These are phyloP conservation scores for Cyphomyrus discorhynchus DNA, from an alignment of 2,113 vertebrate species.

Conservation along the genomic window DNA sequence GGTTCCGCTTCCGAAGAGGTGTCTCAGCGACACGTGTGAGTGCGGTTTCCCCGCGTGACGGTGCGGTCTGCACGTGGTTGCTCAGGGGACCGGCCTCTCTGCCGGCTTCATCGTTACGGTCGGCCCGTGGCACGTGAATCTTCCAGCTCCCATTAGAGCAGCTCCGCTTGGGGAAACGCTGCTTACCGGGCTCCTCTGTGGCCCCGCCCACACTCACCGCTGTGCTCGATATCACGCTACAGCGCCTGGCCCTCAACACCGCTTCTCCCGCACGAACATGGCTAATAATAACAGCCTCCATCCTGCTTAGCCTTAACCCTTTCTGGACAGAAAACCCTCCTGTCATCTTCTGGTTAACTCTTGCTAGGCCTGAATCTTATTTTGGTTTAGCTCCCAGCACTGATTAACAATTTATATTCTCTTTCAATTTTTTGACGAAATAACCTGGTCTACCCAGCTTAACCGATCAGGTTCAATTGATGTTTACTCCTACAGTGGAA, in stretches of 20 bases:
- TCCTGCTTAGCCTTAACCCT: neutral
- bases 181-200: neutral
- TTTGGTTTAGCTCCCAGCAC: neutral
- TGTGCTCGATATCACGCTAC: neutral
- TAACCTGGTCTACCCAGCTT: neutral
- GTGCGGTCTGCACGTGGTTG: neutral
- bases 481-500: neutral
- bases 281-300: neutral
- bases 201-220: neutral
- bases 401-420: neutral
- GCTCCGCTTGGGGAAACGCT: neutral
- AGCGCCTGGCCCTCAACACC: constrained; percentile 6
- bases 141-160: neutral
- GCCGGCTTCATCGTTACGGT: neutral
- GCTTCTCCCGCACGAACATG: neutral
- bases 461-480: neutral
- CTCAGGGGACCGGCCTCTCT: neutral
- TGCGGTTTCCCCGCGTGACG: neutral
- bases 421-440: neutral
- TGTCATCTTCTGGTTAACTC: neutral
- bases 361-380: neutral
- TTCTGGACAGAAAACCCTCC: neutral
- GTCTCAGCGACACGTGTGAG: neutral
- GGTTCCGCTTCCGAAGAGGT: neutral
- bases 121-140: neutral